phyloP scores from a whole-genome alignment of 2,113 vertebrate genomes.

The Brachyhypopomus occidentalis region DNA sequence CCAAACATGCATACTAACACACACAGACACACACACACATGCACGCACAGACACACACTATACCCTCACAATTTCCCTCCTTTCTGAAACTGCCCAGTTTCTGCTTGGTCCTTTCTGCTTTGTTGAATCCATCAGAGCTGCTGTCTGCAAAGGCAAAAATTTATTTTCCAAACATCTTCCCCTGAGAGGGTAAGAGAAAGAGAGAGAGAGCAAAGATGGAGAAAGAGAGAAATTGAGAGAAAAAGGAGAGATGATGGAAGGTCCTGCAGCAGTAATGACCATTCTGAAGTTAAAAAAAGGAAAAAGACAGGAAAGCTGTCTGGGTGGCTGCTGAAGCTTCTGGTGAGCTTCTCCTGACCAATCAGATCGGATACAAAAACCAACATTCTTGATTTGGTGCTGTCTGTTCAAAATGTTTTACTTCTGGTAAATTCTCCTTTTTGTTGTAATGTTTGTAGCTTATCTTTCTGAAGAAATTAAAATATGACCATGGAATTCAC shows the following conservation, averaged over 20 bases:
- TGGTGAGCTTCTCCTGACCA: too few species aligned
- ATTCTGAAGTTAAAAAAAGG: background rate
- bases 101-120: background rate
- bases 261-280: background rate
- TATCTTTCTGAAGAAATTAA: background rate
- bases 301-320: background rate
- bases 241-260: background rate
- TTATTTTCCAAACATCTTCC: background rate
- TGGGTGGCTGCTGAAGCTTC: too few species aligned
- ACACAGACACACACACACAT: background rate
- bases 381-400: too few species aligned
- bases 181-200: background rate
- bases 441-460: too few species aligned
- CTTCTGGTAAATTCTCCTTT: too few species aligned
- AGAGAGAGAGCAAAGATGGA: background rate
- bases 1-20: background rate
- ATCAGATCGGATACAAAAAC: too few species aligned
- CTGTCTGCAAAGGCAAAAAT: background rate
- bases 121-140: background rate
- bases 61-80: background rate
- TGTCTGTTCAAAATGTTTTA: too few species aligned
- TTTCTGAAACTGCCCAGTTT: background rate
- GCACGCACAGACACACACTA: background rate
- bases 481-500: background rate
- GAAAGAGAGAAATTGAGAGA: background rate